phyloP scores from a whole-genome alignment of 2,113 vertebrate species.

The Eulemur rufifrons region DNA sequence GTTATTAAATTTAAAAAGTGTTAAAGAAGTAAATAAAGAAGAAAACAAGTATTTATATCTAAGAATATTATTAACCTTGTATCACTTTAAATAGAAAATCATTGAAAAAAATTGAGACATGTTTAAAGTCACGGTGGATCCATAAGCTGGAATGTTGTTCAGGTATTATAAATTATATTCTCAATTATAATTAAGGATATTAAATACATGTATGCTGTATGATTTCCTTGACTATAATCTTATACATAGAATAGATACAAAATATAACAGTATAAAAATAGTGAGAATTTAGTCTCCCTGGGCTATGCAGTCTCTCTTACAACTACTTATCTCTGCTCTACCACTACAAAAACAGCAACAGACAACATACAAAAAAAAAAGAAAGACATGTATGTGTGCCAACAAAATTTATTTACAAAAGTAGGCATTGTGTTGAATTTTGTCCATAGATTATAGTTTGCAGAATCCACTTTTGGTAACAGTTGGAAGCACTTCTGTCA shows the following conservation, averaged over 20 bases:
- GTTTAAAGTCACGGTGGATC: not conserved
- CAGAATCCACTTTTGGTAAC: not conserved
- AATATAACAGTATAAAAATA: constrained; percentile 8
- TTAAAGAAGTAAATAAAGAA: not conserved
- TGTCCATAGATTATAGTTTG: not conserved
- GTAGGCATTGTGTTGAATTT: not conserved
- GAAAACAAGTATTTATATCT: not conserved
- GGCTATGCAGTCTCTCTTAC: not conserved
- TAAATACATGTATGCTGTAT: not conserved
- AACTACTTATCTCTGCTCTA: not conserved
- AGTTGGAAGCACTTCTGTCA: not conserved
- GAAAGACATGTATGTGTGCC: not conserved
- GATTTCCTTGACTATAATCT: not conserved
- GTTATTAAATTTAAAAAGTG: not conserved
- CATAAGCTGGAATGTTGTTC: not conserved
- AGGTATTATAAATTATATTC: not conserved
- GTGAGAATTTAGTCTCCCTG: not conserved
- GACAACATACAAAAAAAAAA: not conserved
- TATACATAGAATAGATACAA: not conserved
- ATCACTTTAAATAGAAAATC: not conserved
- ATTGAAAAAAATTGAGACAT: not conserved
- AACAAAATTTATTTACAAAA: constrained; percentile 1
- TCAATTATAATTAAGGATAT: not conserved
- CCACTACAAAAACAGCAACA: not conserved
- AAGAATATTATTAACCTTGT: not conserved